Base-by-base conservation (phyloP, 2,113 vertebrate genomes). In the Pluvianellus socialis region DNA sequence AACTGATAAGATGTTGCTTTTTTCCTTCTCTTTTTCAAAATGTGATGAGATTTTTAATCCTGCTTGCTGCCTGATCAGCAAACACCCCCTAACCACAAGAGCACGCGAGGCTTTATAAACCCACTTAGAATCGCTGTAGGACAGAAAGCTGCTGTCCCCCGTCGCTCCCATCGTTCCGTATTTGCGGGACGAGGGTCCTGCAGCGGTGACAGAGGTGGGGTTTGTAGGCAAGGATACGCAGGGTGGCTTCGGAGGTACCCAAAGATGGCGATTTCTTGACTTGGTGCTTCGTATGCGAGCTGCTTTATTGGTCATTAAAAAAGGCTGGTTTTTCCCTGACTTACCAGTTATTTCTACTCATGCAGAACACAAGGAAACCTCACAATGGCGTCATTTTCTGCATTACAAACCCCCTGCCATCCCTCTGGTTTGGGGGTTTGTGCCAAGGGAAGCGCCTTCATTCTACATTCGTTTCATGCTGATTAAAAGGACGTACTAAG, bases 101-200 rank as follows among this genome's bases (percentile, higher is more conserved):
- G 24, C 9, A 18, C 6, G 14, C 1, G 7, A 30, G 22, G 20
- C 45, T 79, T 79, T 26, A 53, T 52, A 61, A 58, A 38, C 27
- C 35, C 50, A 27, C 20, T n/a, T 28, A 17, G 8, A 26, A 50
- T 44, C 1, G 4, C 17, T 26, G 16, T 27, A 49, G 62, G 28
- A 26, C 26, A 27, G 28, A 58, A 70, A 58, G 22, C 44, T 49
- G 66, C 17, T 76, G 50, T 16, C 30, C 47, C 18, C 30, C 3
- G 0, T 32, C 3, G 0, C 9, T 35, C 55, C 10, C 24, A 50
- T n/a, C 1, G 0, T 19, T 45, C 4, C 1, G 10, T 26, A 4
- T 50, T 40, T 52, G 38, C 4, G 1, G 63, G 71, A 52, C 1
- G 3, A 55, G 62, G 24, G 14, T 65, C 35, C 35, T 12, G 38